phyloP scores from a whole-genome alignment of 2,797 vertebrate species.

The Salarias fasciatus region DNA sequence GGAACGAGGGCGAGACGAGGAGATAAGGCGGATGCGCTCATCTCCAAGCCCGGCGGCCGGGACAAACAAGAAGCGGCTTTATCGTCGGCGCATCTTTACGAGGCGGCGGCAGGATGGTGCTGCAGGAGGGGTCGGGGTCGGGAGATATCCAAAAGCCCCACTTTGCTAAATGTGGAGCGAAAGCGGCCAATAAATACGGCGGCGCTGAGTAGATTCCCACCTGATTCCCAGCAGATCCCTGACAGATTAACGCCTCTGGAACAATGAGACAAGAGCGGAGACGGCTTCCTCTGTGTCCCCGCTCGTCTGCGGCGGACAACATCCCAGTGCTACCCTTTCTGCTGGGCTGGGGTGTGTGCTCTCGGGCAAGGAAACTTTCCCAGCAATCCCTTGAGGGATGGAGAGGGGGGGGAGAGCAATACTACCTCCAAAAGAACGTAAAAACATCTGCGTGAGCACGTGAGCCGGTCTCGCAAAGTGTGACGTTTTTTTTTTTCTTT shows the following conservation, averaged over 20 bases:
- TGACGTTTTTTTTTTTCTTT: slow-evolving; percentile 13
- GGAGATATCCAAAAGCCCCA: slow-evolving; percentile 43
- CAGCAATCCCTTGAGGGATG: slow-evolving; percentile 66
- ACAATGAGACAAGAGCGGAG: slow-evolving; percentile 80
- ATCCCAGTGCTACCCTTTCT: slow-evolving; percentile 65
- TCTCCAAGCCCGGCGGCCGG: slow-evolving; percentile 62
- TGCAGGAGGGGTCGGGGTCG: slow-evolving; percentile 18
- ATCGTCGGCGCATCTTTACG: slow-evolving; percentile 60
- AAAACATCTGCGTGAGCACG: slow-evolving; percentile 29
- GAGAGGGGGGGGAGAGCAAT: slow-evolving; percentile 30
- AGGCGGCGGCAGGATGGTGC: slow-evolving; percentile 47
- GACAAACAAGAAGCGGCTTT: slow-evolving; percentile 69
- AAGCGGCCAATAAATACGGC: slow-evolving; percentile 60
- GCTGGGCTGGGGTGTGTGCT: slow-evolving; percentile 62
- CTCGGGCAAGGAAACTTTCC: slow-evolving; percentile 62
- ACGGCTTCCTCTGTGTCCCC: slow-evolving; percentile 75
- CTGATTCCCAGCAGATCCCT: slow-evolving; percentile 79
- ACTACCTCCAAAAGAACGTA: slow-evolving; percentile 32
- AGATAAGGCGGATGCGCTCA: slow-evolving; percentile 72
- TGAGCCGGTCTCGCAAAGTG: slow-evolving; percentile 3
- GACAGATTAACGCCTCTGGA: slow-evolving; percentile 78
- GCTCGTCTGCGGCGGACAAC: slow-evolving; percentile 62
- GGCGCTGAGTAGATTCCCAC: slow-evolving; percentile 73
- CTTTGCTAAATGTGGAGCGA: slow-evolving; percentile 29
- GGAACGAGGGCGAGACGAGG: slow-evolving; percentile 54